Evolutionary conservation across 2,888 invertebrate species (phyloP).

Genomic region (Heliconius erato): DNA sequence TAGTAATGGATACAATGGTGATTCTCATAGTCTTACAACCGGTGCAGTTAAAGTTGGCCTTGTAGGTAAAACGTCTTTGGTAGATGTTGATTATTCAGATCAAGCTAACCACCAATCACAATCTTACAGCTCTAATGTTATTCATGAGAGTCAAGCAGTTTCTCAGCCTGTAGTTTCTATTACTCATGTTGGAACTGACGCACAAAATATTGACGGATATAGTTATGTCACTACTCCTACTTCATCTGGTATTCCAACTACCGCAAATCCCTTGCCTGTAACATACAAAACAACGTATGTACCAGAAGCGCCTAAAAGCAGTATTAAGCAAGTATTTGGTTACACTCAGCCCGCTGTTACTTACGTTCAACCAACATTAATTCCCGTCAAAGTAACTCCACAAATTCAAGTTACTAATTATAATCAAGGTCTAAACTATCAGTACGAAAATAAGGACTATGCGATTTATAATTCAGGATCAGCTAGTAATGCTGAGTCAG

Average conservation of each 20-base stretch:
- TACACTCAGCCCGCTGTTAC: constrained; percentile 78
- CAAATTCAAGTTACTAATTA: constrained; percentile 66
- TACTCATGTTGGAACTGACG: constrained; percentile 73
- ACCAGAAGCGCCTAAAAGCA: constrained; percentile 74
- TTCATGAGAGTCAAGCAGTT: constrained; percentile 64
- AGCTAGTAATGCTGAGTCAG: constrained; percentile 50
- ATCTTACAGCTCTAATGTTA: constrained; percentile 49
- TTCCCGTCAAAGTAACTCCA: constrained; percentile 67
- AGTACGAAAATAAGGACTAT: constrained; percentile 62
- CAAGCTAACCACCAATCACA: constrained; percentile 64
- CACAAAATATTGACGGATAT: constrained; percentile 72
- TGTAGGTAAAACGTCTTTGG: constrained; percentile 80
- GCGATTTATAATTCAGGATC: constrained; percentile 48
- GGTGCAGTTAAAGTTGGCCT: constrained; percentile 81
- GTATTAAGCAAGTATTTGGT: constrained; percentile 78
- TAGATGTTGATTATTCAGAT: constrained; percentile 71
- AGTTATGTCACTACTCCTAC: constrained; percentile 76
- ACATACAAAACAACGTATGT: constrained; percentile 77
- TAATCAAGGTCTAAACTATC: constrained; percentile 68
- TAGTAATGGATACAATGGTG: constrained; percentile 70
- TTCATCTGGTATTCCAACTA: constrained; percentile 78
- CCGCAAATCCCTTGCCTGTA: constrained; percentile 74
- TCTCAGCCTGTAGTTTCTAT: constrained; percentile 76
- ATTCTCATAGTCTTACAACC: constrained; percentile 76
- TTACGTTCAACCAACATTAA: constrained; percentile 73